These are phyloP conservation scores for Steinernema khuongi DNA, from an alignment of 1,140 invertebrate genomes.

Conservation along the genomic window DNA sequence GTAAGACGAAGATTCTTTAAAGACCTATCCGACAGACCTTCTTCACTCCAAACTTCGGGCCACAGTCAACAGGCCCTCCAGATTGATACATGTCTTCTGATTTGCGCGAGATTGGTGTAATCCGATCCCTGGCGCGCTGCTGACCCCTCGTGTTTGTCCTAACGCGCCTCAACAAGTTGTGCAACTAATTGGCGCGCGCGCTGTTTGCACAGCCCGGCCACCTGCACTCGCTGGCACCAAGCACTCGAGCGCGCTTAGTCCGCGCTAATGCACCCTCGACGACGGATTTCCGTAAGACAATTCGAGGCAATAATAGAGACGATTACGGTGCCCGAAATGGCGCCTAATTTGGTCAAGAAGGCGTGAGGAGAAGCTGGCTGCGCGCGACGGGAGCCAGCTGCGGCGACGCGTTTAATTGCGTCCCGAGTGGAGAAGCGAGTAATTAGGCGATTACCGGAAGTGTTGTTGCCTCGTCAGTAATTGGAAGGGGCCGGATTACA, in stretches of 20 bases:
- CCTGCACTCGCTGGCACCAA: conserved; percentile 8
- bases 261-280: background rate
- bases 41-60: no score
- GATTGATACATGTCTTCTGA: background rate
- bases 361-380: background rate
- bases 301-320: background rate
- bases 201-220: background rate
- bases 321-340: background rate
- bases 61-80: background rate
- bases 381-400: background rate
- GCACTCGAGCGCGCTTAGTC: background rate
- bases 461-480: background rate
- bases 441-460: conserved; percentile 3
- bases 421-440: background rate
- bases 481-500: conserved; percentile 2
- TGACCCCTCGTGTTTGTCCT: background rate
- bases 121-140: background rate
- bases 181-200: conserved; percentile 6
- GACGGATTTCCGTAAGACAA: conserved; percentile 9
- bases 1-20: no score
- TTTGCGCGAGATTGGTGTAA: conserved; percentile 2
- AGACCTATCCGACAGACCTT: no score
- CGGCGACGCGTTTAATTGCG: conserved; percentile 7
- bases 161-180: conserved; percentile 10
- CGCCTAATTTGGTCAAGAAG: conserved; percentile 16